A percentile compares a stretch with the other conserved stretches of the same genome.
These are phyloP conservation scores for Volucella inanis DNA, from an alignment of 2,888 invertebrate genomes.

Conservation along the genomic window DNA sequence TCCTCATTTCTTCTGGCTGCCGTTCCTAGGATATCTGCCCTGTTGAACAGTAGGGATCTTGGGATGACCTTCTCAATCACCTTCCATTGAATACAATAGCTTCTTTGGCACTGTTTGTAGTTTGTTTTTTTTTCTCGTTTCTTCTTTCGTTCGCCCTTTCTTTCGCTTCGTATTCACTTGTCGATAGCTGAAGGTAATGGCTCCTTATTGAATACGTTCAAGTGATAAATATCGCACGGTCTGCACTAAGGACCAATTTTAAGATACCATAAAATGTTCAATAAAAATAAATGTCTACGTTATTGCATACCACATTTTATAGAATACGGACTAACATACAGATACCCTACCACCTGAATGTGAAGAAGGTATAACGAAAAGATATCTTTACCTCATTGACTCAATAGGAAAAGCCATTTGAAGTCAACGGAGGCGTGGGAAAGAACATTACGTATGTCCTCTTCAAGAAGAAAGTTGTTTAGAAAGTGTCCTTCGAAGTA, in stretches of 20 bases:
- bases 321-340: slow-evolving; percentile 10
- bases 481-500: slow-evolving; percentile 17
- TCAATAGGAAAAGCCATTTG: slow-evolving; percentile 1
- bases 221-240: slow-evolving; percentile 71
- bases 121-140: slow-evolving; percentile 8
- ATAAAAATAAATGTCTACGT: slow-evolving; percentile 74
- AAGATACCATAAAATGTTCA: slow-evolving; percentile 71
- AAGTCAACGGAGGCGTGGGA: slow-evolving; percentile 1
- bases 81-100: slow-evolving; percentile 59
- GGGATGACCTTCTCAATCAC: slow-evolving; percentile 27
- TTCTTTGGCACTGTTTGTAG: slow-evolving; percentile 45
- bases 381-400: slow-evolving; percentile 29
- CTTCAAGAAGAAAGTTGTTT: not conserved
- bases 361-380: slow-evolving; percentile 5
- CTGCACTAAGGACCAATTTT: slow-evolving; percentile 74
- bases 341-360: slow-evolving; percentile 26
- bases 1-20: not conserved
- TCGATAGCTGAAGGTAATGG: slow-evolving; percentile 69
- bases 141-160: not conserved
- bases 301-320: slow-evolving; percentile 73
- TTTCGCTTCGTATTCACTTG: slow-evolving; percentile 61
- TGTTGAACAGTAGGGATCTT: slow-evolving; percentile 47
- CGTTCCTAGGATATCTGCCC: slow-evolving; percentile 22
- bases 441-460: slow-evolving; percentile 3
- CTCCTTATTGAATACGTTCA: slow-evolving; percentile 72